Evolutionary conservation across 2,888 invertebrate species (phyloP), one percentile per base, ranked within the genome.

Genomic region (Epirrhoe tristata): DNA sequence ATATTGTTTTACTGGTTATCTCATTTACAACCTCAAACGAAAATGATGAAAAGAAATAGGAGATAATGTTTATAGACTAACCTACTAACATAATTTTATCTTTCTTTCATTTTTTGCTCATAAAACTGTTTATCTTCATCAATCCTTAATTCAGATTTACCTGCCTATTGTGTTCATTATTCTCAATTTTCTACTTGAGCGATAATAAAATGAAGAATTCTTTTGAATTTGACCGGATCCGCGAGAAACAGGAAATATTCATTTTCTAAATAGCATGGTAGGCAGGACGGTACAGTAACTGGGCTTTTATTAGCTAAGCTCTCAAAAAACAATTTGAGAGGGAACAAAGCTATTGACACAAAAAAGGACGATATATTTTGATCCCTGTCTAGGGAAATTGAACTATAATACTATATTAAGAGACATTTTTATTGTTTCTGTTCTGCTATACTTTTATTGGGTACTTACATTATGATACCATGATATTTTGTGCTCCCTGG

Each of bases 381-480:
- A 16, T 16, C 16, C 6, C 6, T n/a, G 34, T 34, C 14, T 16
- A 48, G 16, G 48, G 16, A 48, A 0, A 48, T 16, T 14, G 48
- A 16, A 48, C 14, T 48, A 14, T 48, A 6, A 48, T 48, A n/a
- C 46, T 46, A 2, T 46, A n/a, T n/a, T n/a, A n/a, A n/a, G 5
- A 16, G 6, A 16, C 14, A 48, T 12, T 14, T 16, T 16, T 36
- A 36, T 36, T 14, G 7, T 16, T 16, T 12, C 6, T 46, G n/a
- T 1, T 12, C 12, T 12, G 12, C n/a, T n/a, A n/a, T n/a, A n/a
- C n/a, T n/a, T 16, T 48, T 8, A 10, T 8, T 10, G 10, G 36
- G 6, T 52, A 96, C 97, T 96, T 94, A 98, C 98, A 88, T 97
- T 96, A 87, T 98, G 97, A 88, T 96, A 97, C 98, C 98, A 98